Base-by-base conservation (phyloP, 1,140 invertebrate genomes). In the Mycetomoellerius zeteki region DNA sequence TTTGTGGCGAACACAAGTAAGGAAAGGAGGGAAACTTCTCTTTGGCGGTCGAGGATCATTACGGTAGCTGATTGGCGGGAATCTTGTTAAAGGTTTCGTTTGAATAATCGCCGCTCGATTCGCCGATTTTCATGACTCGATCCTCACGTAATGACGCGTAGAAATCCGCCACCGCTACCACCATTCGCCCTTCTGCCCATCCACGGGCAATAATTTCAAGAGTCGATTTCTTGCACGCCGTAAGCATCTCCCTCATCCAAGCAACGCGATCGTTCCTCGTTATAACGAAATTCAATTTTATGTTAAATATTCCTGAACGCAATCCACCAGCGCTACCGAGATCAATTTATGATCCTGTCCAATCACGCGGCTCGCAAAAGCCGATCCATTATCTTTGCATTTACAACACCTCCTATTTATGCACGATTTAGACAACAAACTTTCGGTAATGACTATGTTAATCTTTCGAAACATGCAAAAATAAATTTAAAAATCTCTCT, bases 11-110 rank as follows among this genome's bases (percentile, higher is more conserved):
- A 76, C 33, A 37, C 81, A 47, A 84, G 72, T 19, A 58, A 56
- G 47, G 64, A 65, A 85, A 84, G 43, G 54, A 75, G 67, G 54
- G 78, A 80, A 84, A 85, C 72, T 87, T 71, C 73, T 88, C 86
- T 90, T 90, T 90, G 89, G 71, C 73, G 84, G 77, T 86, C 50
- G 89, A 71, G 88, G 91, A 90, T 94, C 92, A 92, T 94, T 94
- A 94, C 89, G 88, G 82, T n/a, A 82, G 90, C 90, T 95, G 94
- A 94, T 95, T 94, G 94, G 90, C 92, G 93, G 90, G 91, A 95
- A 95, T 95, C 94, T 94, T 92, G 94, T 95, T 95, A 95, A 91
- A 92, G 93, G 92, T 94, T 94, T 94, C 94, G 93, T 95, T 95
- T 94, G 94, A 95, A 94, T 94, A 95, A 95, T 95, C 94, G 94